Evolutionary conservation across 2,888 invertebrate species (phyloP).

Genomic region (Tubiluchus corallicola): DNA sequence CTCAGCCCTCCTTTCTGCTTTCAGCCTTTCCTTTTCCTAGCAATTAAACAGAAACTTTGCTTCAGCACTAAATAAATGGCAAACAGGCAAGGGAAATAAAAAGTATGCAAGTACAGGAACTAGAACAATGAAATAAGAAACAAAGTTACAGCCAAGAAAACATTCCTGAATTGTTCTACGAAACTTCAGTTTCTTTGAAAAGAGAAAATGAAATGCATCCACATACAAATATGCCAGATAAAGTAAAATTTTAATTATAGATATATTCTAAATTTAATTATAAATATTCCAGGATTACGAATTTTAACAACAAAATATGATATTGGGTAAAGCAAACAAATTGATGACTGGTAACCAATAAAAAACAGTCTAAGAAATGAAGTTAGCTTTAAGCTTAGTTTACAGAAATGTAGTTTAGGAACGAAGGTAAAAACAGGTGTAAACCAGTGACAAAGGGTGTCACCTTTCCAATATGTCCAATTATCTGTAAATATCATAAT

Average conservation of each 20-base stretch:
- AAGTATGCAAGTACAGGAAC: slow-evolving; percentile 1
- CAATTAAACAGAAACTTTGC: slow-evolving; percentile 7
- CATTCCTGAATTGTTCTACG: not conserved
- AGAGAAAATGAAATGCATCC: not conserved
- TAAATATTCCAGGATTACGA: too few species aligned
- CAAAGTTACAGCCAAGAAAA: slow-evolving; percentile 6
- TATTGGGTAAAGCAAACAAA: too few species aligned
- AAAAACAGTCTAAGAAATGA: too few species aligned
- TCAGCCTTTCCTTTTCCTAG: slow-evolving; percentile 39
- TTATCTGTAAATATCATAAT: too few species aligned
- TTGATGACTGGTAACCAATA: too few species aligned
- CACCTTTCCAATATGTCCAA: too few species aligned
- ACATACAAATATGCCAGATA: slow-evolving; percentile 4
- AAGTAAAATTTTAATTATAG: slow-evolving; percentile 8
- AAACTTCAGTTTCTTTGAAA: slow-evolving; percentile 1
- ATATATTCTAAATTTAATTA: too few species aligned
- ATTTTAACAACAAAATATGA: too few species aligned
- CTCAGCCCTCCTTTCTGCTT: slow-evolving; percentile 62
- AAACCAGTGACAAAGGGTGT: too few species aligned
- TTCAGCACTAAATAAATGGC: not conserved
- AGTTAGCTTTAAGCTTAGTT: too few species aligned
- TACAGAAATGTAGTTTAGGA: too few species aligned
- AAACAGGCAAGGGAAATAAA: slow-evolving; percentile 1
- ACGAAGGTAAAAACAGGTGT: too few species aligned
- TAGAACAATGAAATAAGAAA: slow-evolving; percentile 6